Evolutionary conservation across 2,797 vertebrate genomes (phyloP).

Genomic region (Macropus fuliginosus): DNA sequence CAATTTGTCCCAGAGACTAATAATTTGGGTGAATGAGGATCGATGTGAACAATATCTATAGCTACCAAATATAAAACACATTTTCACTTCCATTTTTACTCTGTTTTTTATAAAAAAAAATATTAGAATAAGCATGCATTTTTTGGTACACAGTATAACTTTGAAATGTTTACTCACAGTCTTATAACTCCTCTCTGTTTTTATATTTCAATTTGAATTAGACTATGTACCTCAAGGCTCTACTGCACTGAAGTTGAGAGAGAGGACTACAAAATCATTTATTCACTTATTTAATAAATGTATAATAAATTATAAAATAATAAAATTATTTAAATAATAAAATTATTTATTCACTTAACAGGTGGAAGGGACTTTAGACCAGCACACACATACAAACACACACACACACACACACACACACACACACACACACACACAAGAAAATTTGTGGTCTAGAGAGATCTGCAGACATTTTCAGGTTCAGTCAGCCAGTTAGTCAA

Average conservation of each 20-base stretch:
- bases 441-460: background rate
- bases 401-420: background rate
- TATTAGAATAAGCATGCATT: background rate
- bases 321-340: too few relatives aligned
- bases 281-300: background rate
- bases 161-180: background rate
- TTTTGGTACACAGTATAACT: background rate
- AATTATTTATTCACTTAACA: background rate
- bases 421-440: background rate
- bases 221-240: background rate
- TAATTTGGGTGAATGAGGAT: background rate
- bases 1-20: slow-evolving; percentile 41
- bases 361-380: background rate
- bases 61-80: slow-evolving; percentile 13
- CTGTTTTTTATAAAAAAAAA: background rate
- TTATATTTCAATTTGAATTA: background rate
- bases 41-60: background rate
- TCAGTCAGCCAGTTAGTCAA: background rate
- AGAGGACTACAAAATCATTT: background rate
- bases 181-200: background rate
- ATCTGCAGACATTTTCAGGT: background rate
- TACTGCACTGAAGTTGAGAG: background rate
- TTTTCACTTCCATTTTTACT: background rate
- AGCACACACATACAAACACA: too few relatives aligned
- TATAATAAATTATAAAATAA: too few relatives aligned